These are phyloP conservation scores for Tamandua tetradactyla DNA, from an alignment of 2,797 vertebrate species.

Conservation along the genomic window DNA sequence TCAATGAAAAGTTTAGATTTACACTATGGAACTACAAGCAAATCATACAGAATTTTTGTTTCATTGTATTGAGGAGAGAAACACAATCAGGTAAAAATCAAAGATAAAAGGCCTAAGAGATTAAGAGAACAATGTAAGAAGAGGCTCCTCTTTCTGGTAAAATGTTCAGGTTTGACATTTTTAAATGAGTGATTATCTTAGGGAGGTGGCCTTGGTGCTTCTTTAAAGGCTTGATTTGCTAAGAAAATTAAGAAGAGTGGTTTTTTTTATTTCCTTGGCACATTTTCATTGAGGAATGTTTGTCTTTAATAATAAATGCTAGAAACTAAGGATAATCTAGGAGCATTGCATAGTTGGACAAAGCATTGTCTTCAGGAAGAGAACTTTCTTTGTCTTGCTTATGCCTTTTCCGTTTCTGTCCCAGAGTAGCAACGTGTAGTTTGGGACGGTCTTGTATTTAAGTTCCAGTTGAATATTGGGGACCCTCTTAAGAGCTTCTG, in stretches of 20 bases:
- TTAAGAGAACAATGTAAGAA: neutral
- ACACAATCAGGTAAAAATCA: neutral
- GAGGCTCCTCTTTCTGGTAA: neutral
- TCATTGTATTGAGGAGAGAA: neutral
- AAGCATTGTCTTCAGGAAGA: neutral
- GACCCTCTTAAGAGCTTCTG: neutral
- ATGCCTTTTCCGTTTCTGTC: neutral
- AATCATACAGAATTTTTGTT: neutral
- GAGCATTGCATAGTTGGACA: neutral
- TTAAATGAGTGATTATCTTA: neutral
- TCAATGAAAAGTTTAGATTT: neutral
- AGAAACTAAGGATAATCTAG: neutral
- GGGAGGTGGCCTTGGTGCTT: neutral
- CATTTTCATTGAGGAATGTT: conserved; percentile 3
- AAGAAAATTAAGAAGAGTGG: neutral
- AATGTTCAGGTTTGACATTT: neutral
- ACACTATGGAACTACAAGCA: neutral
- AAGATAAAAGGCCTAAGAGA: neutral
- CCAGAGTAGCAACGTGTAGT: fast-evolving
- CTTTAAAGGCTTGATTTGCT: conserved; percentile 19
- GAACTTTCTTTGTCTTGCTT: neutral
- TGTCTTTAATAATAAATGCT: conserved; percentile 10
- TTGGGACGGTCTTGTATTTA: neutral
- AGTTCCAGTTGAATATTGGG: neutral
- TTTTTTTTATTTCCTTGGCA: neutral